Evolutionary conservation across 1,140 invertebrate genomes (phyloP).

Genomic region (Mycetomoellerius zeteki): DNA sequence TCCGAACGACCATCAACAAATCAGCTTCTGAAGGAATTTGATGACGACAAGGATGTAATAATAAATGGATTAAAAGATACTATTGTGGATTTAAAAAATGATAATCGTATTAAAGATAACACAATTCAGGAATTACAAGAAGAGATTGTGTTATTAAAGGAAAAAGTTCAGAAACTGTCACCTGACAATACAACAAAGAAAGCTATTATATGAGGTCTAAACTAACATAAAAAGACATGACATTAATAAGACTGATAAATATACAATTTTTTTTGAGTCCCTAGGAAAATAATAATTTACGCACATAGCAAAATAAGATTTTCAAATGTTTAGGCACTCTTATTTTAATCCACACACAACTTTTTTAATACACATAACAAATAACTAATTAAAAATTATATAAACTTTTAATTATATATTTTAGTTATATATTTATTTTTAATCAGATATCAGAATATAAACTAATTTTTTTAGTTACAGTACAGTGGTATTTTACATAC

Average conservation of each 20-base stretch:
- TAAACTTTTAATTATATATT: too few species aligned
- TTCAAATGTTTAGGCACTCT: background rate
- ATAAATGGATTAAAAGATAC: slow-evolving; percentile 63
- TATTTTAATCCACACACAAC: background rate
- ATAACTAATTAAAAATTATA: background rate
- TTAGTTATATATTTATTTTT: too few species aligned
- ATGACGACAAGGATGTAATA: slow-evolving; percentile 70
- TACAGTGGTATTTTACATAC: too few species aligned
- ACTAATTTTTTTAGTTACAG: too few species aligned
- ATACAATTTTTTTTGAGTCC: slow-evolving; percentile 24
- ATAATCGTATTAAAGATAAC: slow-evolving; percentile 55
- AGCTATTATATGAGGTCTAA: background rate
- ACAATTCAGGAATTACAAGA: slow-evolving; percentile 60
- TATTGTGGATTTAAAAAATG: slow-evolving; percentile 4
- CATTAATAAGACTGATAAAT: slow-evolving; percentile 11
- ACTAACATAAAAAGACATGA: background rate
- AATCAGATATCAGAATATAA: too few species aligned
- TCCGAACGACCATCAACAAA: slow-evolving; percentile 73
- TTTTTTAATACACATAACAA: background rate
- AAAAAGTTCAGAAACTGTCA: slow-evolving; percentile 27
- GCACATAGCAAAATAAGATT: background rate
- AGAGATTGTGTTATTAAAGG: slow-evolving; percentile 68
- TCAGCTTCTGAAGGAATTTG: slow-evolving; percentile 73
- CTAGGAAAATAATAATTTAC: background rate
- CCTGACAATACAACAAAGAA: background rate